These are phyloP conservation scores for Elachura formosa DNA, from an alignment of 2,113 vertebrate species.

Conservation along the genomic window DNA sequence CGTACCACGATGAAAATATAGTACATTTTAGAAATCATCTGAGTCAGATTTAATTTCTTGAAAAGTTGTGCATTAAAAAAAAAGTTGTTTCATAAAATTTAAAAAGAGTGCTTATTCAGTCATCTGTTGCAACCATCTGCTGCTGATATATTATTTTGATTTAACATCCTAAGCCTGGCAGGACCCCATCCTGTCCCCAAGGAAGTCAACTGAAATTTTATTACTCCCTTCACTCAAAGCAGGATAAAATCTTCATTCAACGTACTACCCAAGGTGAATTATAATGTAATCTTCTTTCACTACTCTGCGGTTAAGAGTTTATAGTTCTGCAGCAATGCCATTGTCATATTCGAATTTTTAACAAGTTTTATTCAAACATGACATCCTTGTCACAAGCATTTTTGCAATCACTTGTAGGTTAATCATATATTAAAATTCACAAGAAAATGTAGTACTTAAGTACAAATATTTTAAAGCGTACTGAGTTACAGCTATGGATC, in stretches of 20 bases:
- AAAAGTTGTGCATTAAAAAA: neutral
- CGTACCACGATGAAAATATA: slow-evolving; percentile 27
- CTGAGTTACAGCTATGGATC: neutral
- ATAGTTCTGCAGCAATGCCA: neutral
- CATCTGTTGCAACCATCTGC: slow-evolving; percentile 60
- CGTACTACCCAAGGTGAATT: neutral
- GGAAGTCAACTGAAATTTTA: neutral
- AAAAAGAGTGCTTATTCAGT: slow-evolving; percentile 7
- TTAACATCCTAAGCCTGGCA: neutral
- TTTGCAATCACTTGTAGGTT: neutral
- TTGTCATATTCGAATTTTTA: neutral
- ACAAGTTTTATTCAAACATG: neutral
- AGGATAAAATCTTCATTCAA: neutral
- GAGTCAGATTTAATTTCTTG: slow-evolving; percentile 35
- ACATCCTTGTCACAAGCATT: neutral
- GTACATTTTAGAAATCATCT: neutral
- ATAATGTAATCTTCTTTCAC: neutral
- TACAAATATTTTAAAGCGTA: neutral
- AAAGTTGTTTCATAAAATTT: slow-evolving; percentile 27
- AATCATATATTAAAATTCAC: neutral
- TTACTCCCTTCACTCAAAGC: neutral
- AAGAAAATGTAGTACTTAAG: neutral
- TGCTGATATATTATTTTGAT: slow-evolving; percentile 25
- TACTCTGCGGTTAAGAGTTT: neutral
- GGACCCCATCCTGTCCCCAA: neutral